Base-by-base conservation (phyloP, 2,113 vertebrate genomes). In the Sinocyclocheilus grahami region DNA sequence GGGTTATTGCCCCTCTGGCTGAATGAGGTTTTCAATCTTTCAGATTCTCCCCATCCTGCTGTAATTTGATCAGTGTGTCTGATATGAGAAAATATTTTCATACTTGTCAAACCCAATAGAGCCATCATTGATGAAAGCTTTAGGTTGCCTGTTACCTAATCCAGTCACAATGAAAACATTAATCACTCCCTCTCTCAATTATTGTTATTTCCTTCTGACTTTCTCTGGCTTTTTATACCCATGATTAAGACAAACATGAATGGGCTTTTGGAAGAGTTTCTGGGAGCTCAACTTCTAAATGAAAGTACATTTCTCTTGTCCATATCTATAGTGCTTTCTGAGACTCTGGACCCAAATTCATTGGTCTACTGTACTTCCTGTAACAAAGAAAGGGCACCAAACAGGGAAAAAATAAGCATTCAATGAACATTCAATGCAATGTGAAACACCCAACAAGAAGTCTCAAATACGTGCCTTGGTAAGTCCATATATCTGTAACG, bases 161-260 rank as follows among this genome's bases (percentile, higher is more conserved):
- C 58, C 62, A 58, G 53, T 82, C 55, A 82, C 67, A 79, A n/a
- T 46, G 37, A 85, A 27, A 65, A 76, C 58, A 81, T 88, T 76
- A 85, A 85, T 85, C 83, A 24, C 63, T 5, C 42, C 18, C 71
- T 84, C 55, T 85, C 83, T 85, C 82, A 71, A 85, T 46, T 84
- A 77, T 67, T 84, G 53, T 86, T 37, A 53, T 55, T 78, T 27
- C 14, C 39, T 33, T 65, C 71, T 67, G 6, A 78, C 58, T 72
- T 53, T 65, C 60, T 69, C 46, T 78, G 22, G 1, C 27, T 39
- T 69, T 69, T 85, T 22, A 55, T 6, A 67, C 20, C 14, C 8
- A 55, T 3, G 33, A 67, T 85, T 51, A 79, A 80, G 65, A 79
- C 20, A 85, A 85, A 78, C 75, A 78, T 18, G 5, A 5, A 53